These are phyloP conservation scores for Amphimallon solstitiale DNA, from an alignment of 2,888 invertebrate genomes.

Conservation along the genomic window DNA sequence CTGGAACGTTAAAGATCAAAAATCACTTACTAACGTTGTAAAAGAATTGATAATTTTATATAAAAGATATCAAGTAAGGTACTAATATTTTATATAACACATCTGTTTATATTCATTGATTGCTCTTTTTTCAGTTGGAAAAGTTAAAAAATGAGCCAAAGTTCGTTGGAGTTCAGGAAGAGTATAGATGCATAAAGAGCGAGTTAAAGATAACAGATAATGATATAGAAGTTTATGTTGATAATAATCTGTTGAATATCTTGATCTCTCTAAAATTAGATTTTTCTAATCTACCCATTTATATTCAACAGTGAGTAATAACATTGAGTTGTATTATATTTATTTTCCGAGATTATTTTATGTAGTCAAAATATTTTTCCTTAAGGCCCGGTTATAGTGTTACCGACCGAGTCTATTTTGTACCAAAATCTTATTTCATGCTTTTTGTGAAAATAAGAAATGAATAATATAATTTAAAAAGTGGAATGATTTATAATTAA, in stretches of 20 bases:
- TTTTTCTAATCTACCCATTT: constrained; percentile 70
- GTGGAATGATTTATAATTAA: too few species aligned
- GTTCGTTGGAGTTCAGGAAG: constrained; percentile 61
- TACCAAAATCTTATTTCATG: too few species aligned
- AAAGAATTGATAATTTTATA: constrained; percentile 71
- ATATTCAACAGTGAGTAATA: constrained; percentile 52
- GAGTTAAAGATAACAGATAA: constrained; percentile 59
- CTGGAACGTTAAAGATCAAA: constrained; percentile 73
- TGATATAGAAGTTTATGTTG: constrained; percentile 74
- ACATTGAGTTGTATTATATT: too few species aligned
- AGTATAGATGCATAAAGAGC: constrained; percentile 70
- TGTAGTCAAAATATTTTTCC: too few species aligned
- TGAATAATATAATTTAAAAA: too few species aligned
- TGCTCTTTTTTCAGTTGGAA: constrained; percentile 47
- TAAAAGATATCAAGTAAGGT: constrained; percentile 71
- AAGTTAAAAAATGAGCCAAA: constrained; percentile 47
- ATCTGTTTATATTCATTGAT: background rate
- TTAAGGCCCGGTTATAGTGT: too few species aligned
- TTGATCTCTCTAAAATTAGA: constrained; percentile 73
- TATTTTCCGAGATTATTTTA: too few species aligned
- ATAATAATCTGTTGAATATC: constrained; percentile 70
- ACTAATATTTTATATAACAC: background rate
- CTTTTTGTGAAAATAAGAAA: too few species aligned
- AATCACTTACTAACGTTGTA: constrained; percentile 70
- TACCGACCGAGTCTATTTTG: too few species aligned